Evolutionary conservation across 2,888 invertebrate species (phyloP).

Genomic region (Onchidella celtica): DNA sequence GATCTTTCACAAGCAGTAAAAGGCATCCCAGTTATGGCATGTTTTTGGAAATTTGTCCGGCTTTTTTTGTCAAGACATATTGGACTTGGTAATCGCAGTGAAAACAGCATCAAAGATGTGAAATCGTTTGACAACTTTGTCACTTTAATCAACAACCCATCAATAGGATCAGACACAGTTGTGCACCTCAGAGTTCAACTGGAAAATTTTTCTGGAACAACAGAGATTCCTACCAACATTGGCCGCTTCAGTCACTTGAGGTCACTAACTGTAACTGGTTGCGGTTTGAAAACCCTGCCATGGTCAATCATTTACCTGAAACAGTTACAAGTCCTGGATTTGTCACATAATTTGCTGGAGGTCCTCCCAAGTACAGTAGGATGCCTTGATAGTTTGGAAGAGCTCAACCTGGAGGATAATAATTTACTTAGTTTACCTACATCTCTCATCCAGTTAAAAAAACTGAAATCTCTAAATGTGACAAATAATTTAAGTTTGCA

Average conservation of each 20-base stretch:
- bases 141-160: too few relatives aligned
- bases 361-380: not conserved
- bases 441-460: not conserved
- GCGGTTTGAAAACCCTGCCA: not conserved
- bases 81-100: too few relatives aligned
- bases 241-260: not conserved
- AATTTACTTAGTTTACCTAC: not conserved
- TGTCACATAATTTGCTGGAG: not conserved
- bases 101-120: too few relatives aligned
- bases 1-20: too few relatives aligned
- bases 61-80: too few relatives aligned
- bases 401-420: not conserved
- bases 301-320: not conserved
- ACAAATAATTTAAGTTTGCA: not conserved
- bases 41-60: too few relatives aligned
- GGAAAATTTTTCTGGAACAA: too few relatives aligned
- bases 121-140: too few relatives aligned
- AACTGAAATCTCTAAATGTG: not conserved
- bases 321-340: not conserved
- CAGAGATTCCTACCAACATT: not conserved
- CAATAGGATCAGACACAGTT: too few relatives aligned
- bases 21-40: too few relatives aligned
- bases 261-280: not conserved
- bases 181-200: too few relatives aligned
- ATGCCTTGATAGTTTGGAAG: not conserved